Base-by-base conservation (phyloP, 2,888 invertebrate genomes). In the Pocota personata region DNA sequence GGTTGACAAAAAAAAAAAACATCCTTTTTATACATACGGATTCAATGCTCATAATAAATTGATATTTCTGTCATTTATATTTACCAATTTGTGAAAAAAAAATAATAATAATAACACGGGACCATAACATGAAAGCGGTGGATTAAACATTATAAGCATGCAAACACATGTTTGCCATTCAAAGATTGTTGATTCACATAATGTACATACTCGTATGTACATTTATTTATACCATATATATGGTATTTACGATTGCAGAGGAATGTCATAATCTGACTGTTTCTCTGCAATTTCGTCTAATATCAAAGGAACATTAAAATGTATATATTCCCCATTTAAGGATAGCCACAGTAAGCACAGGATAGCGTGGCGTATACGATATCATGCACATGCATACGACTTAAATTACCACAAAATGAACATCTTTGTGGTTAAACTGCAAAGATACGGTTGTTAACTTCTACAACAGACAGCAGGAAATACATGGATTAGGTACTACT, bases 391-490 rank as follows among this genome's bases (percentile, higher is more conserved):
- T 60, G 37, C 57, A 37, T 37, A 27, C 10, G 48, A 37, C 27
- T 72, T 16, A 50, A 50, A 60, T 27, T 50, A 8, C 60, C 35
- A 35, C 21, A 19, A 72, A 60, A 37, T 60, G 72, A 48, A 37
- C 72, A 72, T 60, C 60, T 27, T 60, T 57, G 57, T 7, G 40
- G 71, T 57, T 24, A n/a, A 35, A 48, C 8, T 21, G 37, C 2
- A 19, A 12, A 30, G 35, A 21, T 14, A 43, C 8, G 8, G 14
- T 60, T 60, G 43, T 40, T 3, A 19, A 2, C 24, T 21, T 12
- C 12, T 27, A n/a, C 27, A 40, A 19, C 30, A 19, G 21, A 30
- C 10, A 32, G n/a, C 10, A 27, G 27, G 10, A 30, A 21, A 24
- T 32, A 62, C 30, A 32, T 48, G 48, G 12, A 3, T 66, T 50